These are phyloP conservation scores for Molorchus minor DNA, from an alignment of 2,888 invertebrate genomes.

Conservation along the genomic window DNA sequence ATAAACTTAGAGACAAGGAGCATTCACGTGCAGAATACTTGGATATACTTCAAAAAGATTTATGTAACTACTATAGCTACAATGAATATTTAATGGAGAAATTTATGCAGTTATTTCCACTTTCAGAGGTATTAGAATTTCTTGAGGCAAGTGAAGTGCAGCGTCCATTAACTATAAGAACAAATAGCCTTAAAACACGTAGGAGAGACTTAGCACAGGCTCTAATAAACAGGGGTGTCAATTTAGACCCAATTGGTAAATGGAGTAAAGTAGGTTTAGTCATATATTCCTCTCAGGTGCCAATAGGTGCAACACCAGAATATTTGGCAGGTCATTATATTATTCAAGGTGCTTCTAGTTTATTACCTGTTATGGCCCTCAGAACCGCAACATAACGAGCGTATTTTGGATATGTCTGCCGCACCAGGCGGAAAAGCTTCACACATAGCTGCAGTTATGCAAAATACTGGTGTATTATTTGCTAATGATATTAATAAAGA, in stretches of 20 bases:
- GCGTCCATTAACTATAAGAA: slow-evolving; percentile 93
- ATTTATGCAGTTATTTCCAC: slow-evolving; percentile 88
- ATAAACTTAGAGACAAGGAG: slow-evolving; percentile 71
- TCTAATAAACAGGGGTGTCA: slow-evolving; percentile 95
- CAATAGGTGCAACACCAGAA: slow-evolving; percentile 98
- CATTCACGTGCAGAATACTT: slow-evolving; percentile 85
- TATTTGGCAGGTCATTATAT: slow-evolving; percentile 76
- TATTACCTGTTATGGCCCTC: slow-evolving; percentile 98
- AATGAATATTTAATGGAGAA: slow-evolving; percentile 95
- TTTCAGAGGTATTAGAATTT: slow-evolving; percentile 89
- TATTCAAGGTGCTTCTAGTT: slow-evolving; percentile 78
- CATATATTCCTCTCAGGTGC: slow-evolving; percentile 94
- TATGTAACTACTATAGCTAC: slow-evolving; percentile 97
- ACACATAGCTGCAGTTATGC: slow-evolving; percentile 97
- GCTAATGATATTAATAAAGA: slow-evolving; percentile 95
- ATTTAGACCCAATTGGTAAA: slow-evolving; percentile 96
- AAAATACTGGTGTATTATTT: slow-evolving; percentile 95
- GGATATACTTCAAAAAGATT: slow-evolving; percentile 80
- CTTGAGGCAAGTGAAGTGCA: slow-evolving; percentile 96
- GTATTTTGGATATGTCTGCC: slow-evolving; percentile 95
- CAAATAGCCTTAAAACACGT: slow-evolving; percentile 93
- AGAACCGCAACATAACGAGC: slow-evolving; percentile 95
- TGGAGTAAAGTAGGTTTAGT: slow-evolving; percentile 99
- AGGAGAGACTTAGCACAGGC: slow-evolving; percentile 93
- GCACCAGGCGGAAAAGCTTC: slow-evolving; percentile 99